Percentiles rank a stretch among this genome's conserved stretches.
These are phyloP conservation scores for Sebastes dallii DNA, from an alignment of 2,797 vertebrate genomes.

Conservation along the genomic window DNA sequence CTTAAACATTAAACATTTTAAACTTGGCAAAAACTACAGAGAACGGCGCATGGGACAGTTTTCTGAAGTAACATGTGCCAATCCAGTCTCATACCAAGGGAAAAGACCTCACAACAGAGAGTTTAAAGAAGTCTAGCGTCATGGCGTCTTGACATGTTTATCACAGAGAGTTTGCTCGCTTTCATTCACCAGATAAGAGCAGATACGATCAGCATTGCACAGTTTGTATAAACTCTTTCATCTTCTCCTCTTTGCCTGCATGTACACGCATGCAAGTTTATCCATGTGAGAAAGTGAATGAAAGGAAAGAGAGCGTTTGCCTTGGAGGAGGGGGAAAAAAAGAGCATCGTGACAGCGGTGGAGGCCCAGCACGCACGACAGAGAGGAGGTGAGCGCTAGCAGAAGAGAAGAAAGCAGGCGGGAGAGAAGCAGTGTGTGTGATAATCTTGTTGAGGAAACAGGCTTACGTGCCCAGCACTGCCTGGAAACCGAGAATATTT, in stretches of 20 bases:
- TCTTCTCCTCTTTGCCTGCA: constrained; percentile 19
- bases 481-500: constrained; percentile 75
- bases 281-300: constrained; percentile 24
- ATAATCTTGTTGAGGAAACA: constrained; percentile 78
- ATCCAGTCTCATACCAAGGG: neutral
- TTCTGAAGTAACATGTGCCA: constrained; percentile 22
- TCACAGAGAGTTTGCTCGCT: constrained; percentile 34
- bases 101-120: constrained; percentile 21
- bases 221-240: constrained; percentile 59
- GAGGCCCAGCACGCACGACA: constrained; percentile 17
- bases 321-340: constrained; percentile 6
- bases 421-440: constrained; percentile 58
- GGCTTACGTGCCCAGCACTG: constrained; percentile 67
- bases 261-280: constrained; percentile 42
- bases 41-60: neutral
- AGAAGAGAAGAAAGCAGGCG: constrained; percentile 51
- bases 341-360: constrained; percentile 7
- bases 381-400: constrained; percentile 38
- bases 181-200: constrained; percentile 62
- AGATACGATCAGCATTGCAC: constrained; percentile 51
- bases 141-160: constrained; percentile 55
- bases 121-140: constrained; percentile 28
- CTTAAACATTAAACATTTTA: constrained; percentile 21
- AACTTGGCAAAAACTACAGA: constrained; percentile 26
- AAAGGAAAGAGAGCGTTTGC: constrained; percentile 13